Evolutionary conservation across 2,797 vertebrate species (phyloP), one percentile per base, ranked within the genome.

Genomic region (Rhodeus uyekii): DNA sequence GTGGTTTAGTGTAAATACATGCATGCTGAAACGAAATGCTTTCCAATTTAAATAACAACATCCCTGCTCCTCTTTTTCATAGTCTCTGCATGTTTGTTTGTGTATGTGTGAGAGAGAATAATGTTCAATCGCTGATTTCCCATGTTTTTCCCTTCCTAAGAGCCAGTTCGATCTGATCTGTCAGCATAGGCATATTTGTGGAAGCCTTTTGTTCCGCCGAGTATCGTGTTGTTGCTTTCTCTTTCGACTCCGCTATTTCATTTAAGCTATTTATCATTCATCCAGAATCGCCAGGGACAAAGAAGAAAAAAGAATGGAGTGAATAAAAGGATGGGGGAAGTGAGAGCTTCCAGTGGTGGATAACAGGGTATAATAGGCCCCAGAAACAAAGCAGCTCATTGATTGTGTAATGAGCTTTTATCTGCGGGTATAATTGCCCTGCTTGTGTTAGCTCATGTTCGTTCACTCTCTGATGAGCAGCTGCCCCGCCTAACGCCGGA

Each of bases 391-490:
- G 83, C 78, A 81, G 78, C 78, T 87, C 78, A 86, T 83, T 87
- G 89, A 90, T 85, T 90, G 83, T 78, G 84, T 88, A 91, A 91
- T 90, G 85, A 89, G 87, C 86, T 89, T 89, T 90, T 87, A 89
- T 87, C 76, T 83, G 87, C 77, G 78, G 71, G 82, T 87, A 89
- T 90, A 90, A 90, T 88, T 89, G 89, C 85, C 84, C 87, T 82
- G 84, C 78, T 53, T 87, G 80, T 86, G 87, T 85, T 85, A 82
- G 78, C 87, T 89, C 82, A 84, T 88, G 87, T 90, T 86, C 83
- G 75, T 84, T 84, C 75, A 38, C 78, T 84, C 80, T 78, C 85
- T 86, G 85, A 86, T 85, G 84, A 87, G 84, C 83, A 86, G 84
- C 79, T 75, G 76, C 78, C 64, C 81, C 74, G 67, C 81, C 81